Conservation (phyloP, 2,797 vertebrate genomes). For the Coregonus ussuriensis region DNA sequence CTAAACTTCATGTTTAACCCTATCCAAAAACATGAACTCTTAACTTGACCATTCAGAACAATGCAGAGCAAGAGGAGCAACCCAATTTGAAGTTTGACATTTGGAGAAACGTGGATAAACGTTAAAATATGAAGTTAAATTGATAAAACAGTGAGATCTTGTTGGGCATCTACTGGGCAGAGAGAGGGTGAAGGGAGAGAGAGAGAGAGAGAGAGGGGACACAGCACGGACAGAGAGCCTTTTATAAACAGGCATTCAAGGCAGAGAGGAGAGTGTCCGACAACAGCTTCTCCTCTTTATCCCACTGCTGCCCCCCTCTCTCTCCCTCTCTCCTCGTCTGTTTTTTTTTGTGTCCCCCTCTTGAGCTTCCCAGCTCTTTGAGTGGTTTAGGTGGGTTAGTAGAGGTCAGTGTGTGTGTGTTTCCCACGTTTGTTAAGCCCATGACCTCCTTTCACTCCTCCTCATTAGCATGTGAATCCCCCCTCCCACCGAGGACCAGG, state of each 20-base stretch:
- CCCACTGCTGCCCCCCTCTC: constrained; percentile 31
- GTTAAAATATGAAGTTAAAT: too few species aligned
- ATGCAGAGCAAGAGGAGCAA: too few species aligned
- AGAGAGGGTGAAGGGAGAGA: constrained; percentile 46
- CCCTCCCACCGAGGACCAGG: constrained; percentile 11
- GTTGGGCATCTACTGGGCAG: constrained; percentile 71
- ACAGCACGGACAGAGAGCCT: constrained; percentile 74
- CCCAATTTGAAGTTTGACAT: too few species aligned
- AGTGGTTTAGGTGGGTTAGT: constrained; percentile 51
- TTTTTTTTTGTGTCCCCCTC: constrained; percentile 15
- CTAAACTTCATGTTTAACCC: too few species aligned
- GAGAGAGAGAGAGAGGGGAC: constrained; percentile 48
- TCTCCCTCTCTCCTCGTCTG: constrained; percentile 26
- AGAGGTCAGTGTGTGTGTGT: constrained; percentile 24
- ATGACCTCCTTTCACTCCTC: constrained; percentile 61
- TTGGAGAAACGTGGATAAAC: too few species aligned
- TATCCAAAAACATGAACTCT: too few species aligned
- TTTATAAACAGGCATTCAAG: constrained; percentile 78
- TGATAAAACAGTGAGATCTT: too few species aligned
- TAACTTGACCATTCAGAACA: too few species aligned
- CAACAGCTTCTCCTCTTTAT: constrained; percentile 30
- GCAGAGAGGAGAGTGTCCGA: constrained; percentile 44
- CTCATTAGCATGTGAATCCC: constrained; percentile 71
- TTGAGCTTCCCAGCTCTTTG: constrained; percentile 50
- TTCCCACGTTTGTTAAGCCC: constrained; percentile 52